Base-by-base conservation (phyloP, 2,888 invertebrate genomes). In the Pyrrhia umbra region DNA sequence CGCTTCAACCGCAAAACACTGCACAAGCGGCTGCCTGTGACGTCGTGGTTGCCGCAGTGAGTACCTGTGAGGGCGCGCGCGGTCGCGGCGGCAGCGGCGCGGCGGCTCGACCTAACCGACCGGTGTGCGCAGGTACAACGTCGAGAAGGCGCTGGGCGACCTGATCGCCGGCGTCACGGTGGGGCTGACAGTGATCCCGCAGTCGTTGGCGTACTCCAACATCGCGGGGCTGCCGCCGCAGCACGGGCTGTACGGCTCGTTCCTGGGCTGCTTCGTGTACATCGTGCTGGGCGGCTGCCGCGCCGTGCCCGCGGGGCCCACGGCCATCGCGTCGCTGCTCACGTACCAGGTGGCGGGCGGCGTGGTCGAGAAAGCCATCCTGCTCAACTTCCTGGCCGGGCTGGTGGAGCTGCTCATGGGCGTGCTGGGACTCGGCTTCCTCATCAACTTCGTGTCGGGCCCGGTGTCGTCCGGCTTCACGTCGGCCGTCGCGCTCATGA, bases 241-340 rank as follows among this genome's bases (percentile, higher is more conserved):
- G 97, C 97, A 98, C 91, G 99, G 99, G 42, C 95, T 99, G 52
- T 99, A 99, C 92, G 97, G 98, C 55, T 98, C 98, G n/a, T 99
- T 99, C 92, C 92, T 98, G 84, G 98, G 98, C 45, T 97, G 97
- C 88, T 97, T 99, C 91, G 95, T 98, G 68, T 99, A 99, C 95
- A 97, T 98, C 81, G 92, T 99, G 77, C 96, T 99, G 79, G 99
- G 99, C 47, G 98, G 98, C 71, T 98, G 98, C 87, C 98, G 98
- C 89, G 98, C 98, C 88, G 97, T 98, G 66, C 98, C 98, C 0
- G 96, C 98, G 80, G 98, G 99, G 10, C 99, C 99, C 15, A 98
- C 98, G 1, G 98, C 99, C 68, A 98, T 99, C 82, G 97, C 98
- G 74, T 98, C 98, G 3, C 94, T 99, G 60, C 95, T 99, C 77